A percentile compares a stretch with the other conserved stretches of the same genome.
Evolutionary conservation across 2,888 invertebrate genomes (phyloP).

Genomic region (Synergus laeviventris): DNA sequence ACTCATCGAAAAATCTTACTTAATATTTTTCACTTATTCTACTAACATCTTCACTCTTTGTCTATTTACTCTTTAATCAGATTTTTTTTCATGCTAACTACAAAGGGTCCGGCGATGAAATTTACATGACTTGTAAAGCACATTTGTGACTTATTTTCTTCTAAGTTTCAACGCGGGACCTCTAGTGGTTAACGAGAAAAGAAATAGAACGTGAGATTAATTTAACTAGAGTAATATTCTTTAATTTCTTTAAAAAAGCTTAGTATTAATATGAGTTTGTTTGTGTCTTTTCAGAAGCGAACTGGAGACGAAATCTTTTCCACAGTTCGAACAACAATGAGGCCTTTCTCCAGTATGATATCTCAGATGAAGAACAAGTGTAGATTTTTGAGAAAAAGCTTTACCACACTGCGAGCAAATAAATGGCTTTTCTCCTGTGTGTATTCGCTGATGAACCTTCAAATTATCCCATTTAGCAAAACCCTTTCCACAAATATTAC

Average conservation of each 20-base stretch:
- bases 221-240: no score
- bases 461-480: constrained; percentile 65
- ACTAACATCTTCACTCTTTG: no score
- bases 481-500: constrained; percentile 62
- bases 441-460: constrained; percentile 65
- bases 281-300: constrained; percentile 66
- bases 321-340: constrained; percentile 66
- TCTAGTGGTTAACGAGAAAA: no score
- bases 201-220: no score
- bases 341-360: constrained; percentile 70
- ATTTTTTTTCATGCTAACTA: no score
- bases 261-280: constrained; percentile 57
- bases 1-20: neutral
- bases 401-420: constrained; percentile 69
- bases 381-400: constrained; percentile 69
- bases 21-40: constrained; percentile 5
- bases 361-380: constrained; percentile 67
- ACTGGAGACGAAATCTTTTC: constrained; percentile 67
- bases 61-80: no score
- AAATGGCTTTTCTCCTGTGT: constrained; percentile 70
- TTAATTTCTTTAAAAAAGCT: neutral
- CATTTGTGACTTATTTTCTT: no score
- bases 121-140: no score
- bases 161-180: no score
- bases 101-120: no score